phyloP scores from a whole-genome alignment of 2,113 vertebrate species.

The Rostratula benghalensis region DNA sequence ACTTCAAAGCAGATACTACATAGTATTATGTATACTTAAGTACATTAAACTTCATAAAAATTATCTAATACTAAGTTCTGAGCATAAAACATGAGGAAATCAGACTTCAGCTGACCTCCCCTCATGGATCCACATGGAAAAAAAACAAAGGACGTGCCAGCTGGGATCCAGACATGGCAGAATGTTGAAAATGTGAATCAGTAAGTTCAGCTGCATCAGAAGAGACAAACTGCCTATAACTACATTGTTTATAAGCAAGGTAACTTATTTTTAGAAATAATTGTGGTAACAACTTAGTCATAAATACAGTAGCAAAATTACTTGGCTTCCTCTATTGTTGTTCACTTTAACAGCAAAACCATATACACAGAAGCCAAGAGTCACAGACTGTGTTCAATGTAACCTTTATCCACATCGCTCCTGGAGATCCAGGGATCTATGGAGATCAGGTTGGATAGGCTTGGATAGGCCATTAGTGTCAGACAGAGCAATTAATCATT shows the following conservation, averaged over 20 bases:
- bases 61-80: background rate
- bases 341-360: background rate
- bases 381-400: background rate
- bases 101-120: background rate
- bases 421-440: background rate
- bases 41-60: background rate
- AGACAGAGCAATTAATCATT: background rate
- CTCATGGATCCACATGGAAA: background rate
- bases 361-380: background rate
- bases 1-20: background rate
- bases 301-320: background rate
- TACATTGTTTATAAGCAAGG: background rate
- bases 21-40: background rate
- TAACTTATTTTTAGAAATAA: background rate
- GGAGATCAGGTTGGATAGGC: background rate
- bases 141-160: background rate
- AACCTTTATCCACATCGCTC: background rate
- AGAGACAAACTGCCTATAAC: background rate
- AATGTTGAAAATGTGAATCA: background rate
- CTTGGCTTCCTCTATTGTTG: background rate
- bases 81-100: background rate
- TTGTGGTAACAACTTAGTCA: background rate
- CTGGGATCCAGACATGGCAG: background rate
- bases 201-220: background rate
- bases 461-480: background rate